Conservation (phyloP, 2,888 invertebrate species). For the Thymelicus lineola region DNA sequence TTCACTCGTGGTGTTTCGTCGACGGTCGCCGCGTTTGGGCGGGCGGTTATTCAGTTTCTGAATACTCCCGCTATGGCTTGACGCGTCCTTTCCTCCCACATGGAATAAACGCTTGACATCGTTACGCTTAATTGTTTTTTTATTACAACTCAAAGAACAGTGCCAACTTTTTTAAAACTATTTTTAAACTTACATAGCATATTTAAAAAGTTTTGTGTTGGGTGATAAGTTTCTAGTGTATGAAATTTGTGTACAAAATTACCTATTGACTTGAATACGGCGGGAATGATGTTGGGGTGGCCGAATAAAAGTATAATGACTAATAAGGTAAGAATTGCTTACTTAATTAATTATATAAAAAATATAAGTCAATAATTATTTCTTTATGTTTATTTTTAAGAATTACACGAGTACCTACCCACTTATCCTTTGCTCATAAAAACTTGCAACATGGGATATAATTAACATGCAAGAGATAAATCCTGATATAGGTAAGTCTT, state of each 20-base stretch:
- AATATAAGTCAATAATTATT: no score
- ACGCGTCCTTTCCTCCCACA: slow-evolving; percentile 50
- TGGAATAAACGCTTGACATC: slow-evolving; percentile 61
- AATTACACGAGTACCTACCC: no score
- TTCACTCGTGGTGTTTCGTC: slow-evolving; percentile 52
- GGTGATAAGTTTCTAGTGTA: slow-evolving; percentile 63
- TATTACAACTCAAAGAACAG: slow-evolving; percentile 44
- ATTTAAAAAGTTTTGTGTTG: slow-evolving; percentile 46
- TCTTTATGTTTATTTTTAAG: no score
- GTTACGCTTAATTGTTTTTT: slow-evolving; percentile 61
- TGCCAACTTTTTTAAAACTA: slow-evolving; percentile 41
- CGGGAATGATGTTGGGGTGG: slow-evolving; percentile 67
- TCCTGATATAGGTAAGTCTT: slow-evolving; percentile 15
- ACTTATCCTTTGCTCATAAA: not conserved
- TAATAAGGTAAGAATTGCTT: slow-evolving; percentile 62
- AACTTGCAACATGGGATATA: slow-evolving; percentile 38
- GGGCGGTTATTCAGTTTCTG: slow-evolving; percentile 74
- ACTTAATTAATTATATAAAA: no score
- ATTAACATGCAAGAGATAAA: slow-evolving; percentile 40
- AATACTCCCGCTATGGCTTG: slow-evolving; percentile 53
- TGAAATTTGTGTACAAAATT: slow-evolving; percentile 64
- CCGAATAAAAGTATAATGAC: slow-evolving; percentile 64
- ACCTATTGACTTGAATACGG: slow-evolving; percentile 64
- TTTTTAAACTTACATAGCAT: not conserved
- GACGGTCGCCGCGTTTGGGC: slow-evolving; percentile 62